A percentile compares a stretch with the other conserved stretches of the same genome.
Evolutionary conservation across 1,140 invertebrate species (phyloP).

Genomic region (Drosophila eugracilis): DNA sequence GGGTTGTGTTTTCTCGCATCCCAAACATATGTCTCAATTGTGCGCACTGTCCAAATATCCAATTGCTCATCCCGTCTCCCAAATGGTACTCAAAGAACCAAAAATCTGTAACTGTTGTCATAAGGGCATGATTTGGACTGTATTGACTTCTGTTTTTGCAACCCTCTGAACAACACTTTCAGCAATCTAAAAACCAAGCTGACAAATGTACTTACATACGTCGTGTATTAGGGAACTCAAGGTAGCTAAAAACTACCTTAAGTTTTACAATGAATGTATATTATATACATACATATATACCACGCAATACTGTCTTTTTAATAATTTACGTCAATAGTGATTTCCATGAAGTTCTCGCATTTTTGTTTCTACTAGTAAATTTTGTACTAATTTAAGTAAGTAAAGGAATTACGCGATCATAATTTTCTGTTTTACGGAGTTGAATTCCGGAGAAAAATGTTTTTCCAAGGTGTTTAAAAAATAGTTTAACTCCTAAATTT

Average conservation of each 20-base stretch:
- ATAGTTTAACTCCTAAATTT: constrained; percentile 12
- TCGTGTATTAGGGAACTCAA: background rate
- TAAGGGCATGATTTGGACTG: constrained; percentile 57
- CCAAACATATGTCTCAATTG: constrained; percentile 80
- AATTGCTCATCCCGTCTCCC: constrained; percentile 18
- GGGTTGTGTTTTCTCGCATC: constrained; percentile 42
- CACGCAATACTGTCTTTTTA: too few species aligned
- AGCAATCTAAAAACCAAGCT: constrained; percentile 5
- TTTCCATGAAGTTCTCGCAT: too few species aligned
- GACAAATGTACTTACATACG: constrained; percentile 10
- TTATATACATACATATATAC: too few species aligned
- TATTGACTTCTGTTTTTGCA: constrained; percentile 36
- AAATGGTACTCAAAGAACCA: constrained; percentile 11
- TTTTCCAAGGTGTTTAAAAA: too few species aligned
- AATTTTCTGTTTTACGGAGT: too few species aligned
- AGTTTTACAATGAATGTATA: too few species aligned
- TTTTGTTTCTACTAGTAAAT: too few species aligned
- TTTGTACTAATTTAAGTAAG: too few species aligned
- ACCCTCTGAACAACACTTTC: constrained; percentile 21
- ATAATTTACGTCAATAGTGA: too few species aligned
- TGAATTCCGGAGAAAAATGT: too few species aligned
- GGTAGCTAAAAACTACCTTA: too few species aligned
- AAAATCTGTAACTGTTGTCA: constrained; percentile 30
- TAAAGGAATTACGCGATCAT: too few species aligned
- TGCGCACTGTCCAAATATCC: constrained; percentile 61